Base-by-base conservation (phyloP, 2,113 vertebrate genomes). In the Copsychus sechellarum region DNA sequence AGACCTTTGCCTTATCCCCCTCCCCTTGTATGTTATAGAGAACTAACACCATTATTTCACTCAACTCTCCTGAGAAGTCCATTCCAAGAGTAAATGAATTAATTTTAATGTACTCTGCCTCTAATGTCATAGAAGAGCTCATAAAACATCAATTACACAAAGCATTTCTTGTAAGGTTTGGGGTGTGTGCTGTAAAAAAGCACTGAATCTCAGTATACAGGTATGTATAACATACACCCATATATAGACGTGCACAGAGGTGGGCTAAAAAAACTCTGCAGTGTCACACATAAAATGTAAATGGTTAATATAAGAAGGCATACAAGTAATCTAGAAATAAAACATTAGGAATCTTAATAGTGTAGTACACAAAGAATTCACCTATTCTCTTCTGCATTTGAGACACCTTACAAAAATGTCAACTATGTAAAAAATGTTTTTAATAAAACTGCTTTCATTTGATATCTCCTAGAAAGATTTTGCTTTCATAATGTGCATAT, bases 351-450 rank as follows among this genome's bases (percentile, higher is more conserved):
- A 80, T 34, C 16, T 9, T 36, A 74, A 51, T 12, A 45, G 33
- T 20, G 9, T 10, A 42, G 10, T 33, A 67, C 21, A 42, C 23
- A 53, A 85, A 45, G 11, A 77, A 85, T 19, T 69, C 48, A 67
- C 13, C 40, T 78, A 25, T 42, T 45, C 26, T 89, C 31, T 57
- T 86, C 45, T 28, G 40, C 36, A 72, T 45, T 58, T 82, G 48
- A 82, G 80, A 33, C 11, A 33, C 1, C 61, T 93, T 77, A 51
- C 23, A 73, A 83, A 90, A 83, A 86, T 40, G 40, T 13, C 40
- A 79, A 48, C 43, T 45, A 89, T 6, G 14, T n/a, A 45, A 56
- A 89, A 78, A 94, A 88, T 76, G 47, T 24, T 70, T 50, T 66
- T 58, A 89, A 79, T 81, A 66, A 64, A 89, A 51, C 34, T 61